phyloP scores from a whole-genome alignment of 2,113 vertebrate genomes.

The Esox niger region DNA sequence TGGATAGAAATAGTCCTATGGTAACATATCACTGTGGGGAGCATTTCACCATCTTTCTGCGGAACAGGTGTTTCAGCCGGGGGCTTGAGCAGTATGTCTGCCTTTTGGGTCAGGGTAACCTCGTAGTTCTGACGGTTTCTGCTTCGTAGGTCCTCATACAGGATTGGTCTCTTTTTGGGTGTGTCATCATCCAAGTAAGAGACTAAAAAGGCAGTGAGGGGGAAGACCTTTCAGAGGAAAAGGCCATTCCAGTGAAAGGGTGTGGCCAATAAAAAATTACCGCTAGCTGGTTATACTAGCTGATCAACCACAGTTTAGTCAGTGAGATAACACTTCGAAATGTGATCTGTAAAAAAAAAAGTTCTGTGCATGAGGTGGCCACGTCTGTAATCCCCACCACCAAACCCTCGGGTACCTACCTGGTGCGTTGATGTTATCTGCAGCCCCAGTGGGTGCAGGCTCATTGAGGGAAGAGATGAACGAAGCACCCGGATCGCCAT shows the following conservation, averaged over 20 bases:
- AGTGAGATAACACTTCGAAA: neutral
- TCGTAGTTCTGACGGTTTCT: slow-evolving; percentile 57
- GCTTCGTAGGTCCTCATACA: slow-evolving; percentile 53
- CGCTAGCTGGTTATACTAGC: too few species aligned
- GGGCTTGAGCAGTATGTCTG: slow-evolving; percentile 34
- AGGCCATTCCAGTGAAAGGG: neutral
- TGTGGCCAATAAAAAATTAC: neutral
- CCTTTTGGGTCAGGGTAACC: slow-evolving; percentile 47
- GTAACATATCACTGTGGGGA: too few species aligned
- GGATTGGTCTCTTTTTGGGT: slow-evolving; percentile 44
- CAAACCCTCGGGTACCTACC: neutral
- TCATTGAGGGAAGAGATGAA: neutral
- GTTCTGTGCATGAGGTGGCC: neutral
- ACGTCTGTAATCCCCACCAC: neutral
- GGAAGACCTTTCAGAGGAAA: neutral
- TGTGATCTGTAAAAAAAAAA: neutral
- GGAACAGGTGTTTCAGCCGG: slow-evolving; percentile 10
- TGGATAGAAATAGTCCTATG: too few species aligned
- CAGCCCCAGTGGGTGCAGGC: neutral
- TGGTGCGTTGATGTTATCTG: neutral
- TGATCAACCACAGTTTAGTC: neutral
- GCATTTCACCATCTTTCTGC: neutral
- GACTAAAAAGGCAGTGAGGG: slow-evolving; percentile 12
- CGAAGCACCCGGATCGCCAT: neutral
- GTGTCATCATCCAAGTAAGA: slow-evolving; percentile 37